Evolutionary conservation across 1,140 invertebrate genomes (phyloP).

Genomic region (Helicorthomorpha holstii): DNA sequence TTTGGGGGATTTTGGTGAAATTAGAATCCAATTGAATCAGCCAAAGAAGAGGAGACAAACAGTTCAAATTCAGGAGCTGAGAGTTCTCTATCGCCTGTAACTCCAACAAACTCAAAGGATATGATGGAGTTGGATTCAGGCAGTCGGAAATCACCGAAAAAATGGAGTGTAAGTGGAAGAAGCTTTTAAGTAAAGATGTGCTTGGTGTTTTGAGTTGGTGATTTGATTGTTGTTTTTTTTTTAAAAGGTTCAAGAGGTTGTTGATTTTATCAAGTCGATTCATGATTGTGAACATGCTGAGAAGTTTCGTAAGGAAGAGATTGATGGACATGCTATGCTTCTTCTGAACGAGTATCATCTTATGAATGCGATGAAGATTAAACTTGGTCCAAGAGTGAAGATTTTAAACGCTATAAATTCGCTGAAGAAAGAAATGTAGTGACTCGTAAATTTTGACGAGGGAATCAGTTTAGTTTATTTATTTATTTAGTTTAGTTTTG

Average conservation of each 20-base stretch:
- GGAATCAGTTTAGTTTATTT: too few relatives aligned
- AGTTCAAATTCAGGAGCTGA: constrained; percentile 10
- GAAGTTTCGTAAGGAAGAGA: constrained; percentile 86
- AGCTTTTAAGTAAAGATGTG: too few relatives aligned
- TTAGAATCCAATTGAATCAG: not conserved
- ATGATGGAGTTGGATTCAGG: constrained; percentile 8
- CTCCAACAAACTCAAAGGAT: constrained; percentile 9
- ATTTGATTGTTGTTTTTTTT: not conserved
- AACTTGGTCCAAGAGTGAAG: constrained; percentile 84
- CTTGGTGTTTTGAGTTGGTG: not conserved
- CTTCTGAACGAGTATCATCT: constrained; percentile 88
- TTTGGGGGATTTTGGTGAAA: too few relatives aligned
- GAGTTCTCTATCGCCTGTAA: constrained; percentile 12
- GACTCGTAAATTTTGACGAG: too few relatives aligned
- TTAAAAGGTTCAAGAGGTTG: constrained; percentile 31
- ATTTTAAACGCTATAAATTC: constrained; percentile 46
- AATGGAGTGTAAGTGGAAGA: constrained; percentile 16
- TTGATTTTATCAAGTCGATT: constrained; percentile 67
- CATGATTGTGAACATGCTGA: constrained; percentile 88
- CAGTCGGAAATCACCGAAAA: constrained; percentile 13
- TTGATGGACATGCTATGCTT: constrained; percentile 85
- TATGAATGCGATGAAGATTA: constrained; percentile 86
- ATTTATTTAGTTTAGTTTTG: too few relatives aligned
- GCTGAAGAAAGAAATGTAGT: constrained; percentile 3
- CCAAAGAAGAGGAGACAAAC: constrained; percentile 9